These are phyloP conservation scores for Reinhardtius hippoglossoides DNA, from an alignment of 2,113 vertebrate genomes.

Conservation along the genomic window DNA sequence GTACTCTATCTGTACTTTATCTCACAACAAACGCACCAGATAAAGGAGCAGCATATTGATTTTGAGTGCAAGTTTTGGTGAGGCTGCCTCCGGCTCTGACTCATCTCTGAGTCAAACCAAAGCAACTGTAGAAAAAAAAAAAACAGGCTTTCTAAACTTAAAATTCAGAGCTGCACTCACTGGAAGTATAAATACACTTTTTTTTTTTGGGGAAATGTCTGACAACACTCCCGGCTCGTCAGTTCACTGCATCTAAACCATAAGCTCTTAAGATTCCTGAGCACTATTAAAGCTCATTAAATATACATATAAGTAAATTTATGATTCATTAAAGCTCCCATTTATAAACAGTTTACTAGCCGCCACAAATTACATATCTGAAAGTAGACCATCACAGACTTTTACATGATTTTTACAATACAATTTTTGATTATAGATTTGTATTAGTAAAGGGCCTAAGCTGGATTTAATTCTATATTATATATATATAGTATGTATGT, in stretches of 20 bases:
- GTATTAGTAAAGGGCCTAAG: no score
- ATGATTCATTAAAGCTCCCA: no score
- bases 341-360: no score
- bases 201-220: background rate
- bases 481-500: no score
- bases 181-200: background rate
- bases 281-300: no score
- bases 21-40: constrained; percentile 36
- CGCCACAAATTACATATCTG: no score
- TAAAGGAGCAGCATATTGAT: constrained; percentile 56
- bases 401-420: no score
- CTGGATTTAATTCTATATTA: no score
- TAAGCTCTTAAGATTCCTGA: no score
- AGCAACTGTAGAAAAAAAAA: constrained; percentile 15
- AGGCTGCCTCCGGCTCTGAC: constrained; percentile 47
- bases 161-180: constrained; percentile 12
- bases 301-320: no score
- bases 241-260: background rate
- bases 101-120: constrained; percentile 56
- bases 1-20: constrained; percentile 33
- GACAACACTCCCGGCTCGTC: constrained; percentile 8
- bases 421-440: no score
- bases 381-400: no score
- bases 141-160: constrained; percentile 17
- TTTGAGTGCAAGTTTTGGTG: constrained; percentile 35